Evolutionary conservation across 30 jellyfish, hydroid and myxozoan genomes (phyloP).

Genomic region (Aurelia aurita): DNA sequence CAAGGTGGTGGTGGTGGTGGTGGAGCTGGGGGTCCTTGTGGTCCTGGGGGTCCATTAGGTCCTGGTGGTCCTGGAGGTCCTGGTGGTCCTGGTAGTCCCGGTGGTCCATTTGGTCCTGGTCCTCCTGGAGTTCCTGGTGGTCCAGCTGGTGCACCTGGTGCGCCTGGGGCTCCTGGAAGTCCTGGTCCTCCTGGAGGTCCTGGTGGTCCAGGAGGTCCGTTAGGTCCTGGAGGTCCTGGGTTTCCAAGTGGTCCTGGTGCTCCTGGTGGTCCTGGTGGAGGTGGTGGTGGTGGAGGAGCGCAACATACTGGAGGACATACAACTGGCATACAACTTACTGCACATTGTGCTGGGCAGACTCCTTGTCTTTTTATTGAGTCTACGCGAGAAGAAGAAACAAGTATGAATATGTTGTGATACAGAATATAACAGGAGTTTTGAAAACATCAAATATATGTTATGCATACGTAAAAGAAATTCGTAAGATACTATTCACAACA

Average conservation of each 20-base stretch:
- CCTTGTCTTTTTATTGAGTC: constrained; percentile 78
- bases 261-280: constrained; percentile 99
- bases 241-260: constrained; percentile 99
- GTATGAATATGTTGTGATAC: no score
- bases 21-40: constrained; percentile 98
- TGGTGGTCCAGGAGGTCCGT: constrained; percentile 99
- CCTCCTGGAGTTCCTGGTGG: constrained; percentile 93
- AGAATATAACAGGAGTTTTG: no score
- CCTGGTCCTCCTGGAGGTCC: constrained; percentile 98
- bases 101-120: constrained; percentile 95
- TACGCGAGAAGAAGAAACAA: neutral
- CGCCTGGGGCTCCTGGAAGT: constrained; percentile 87
- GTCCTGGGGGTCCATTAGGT: constrained; percentile 99
- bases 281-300: constrained; percentile 99
- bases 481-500: no score
- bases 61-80: constrained; percentile 99
- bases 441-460: no score
- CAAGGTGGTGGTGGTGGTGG: constrained; percentile 99
- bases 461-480: no score
- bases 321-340: constrained; percentile 68
- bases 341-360: constrained; percentile 72
- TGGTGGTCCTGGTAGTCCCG: constrained; percentile 93
- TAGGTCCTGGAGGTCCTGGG: constrained; percentile 99
- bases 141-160: constrained; percentile 96
- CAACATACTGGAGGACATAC: constrained; percentile 57